Conservation (phyloP, 2,797 vertebrate genomes). For the Peromyscus melanophrys region DNA sequence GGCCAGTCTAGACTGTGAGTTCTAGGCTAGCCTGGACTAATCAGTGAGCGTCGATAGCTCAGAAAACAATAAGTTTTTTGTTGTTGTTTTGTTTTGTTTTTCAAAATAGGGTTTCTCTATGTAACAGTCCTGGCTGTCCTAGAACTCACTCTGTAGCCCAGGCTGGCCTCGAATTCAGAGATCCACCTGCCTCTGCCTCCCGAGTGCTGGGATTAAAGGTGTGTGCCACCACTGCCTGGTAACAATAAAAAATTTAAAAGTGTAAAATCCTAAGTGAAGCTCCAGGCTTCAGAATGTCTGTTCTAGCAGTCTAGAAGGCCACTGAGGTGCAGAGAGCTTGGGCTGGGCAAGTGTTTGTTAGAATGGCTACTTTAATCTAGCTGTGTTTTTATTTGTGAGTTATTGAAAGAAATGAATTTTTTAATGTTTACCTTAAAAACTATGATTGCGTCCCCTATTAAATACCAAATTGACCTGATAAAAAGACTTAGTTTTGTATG, state of each 20-base stretch:
- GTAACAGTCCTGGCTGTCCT: too few species aligned
- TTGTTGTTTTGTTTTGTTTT: too few species aligned
- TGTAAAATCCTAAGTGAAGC: neutral
- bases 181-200: too few species aligned
- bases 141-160: too few species aligned
- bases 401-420: neutral
- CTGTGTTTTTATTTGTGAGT: neutral
- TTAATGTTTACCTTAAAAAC: slow-evolving; percentile 26
- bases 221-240: too few species aligned
- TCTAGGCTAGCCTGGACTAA: neutral
- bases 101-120: too few species aligned
- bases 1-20: neutral
- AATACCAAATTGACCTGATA: slow-evolving; percentile 42
- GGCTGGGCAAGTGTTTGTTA: neutral
- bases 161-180: too few species aligned
- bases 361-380: too few species aligned
- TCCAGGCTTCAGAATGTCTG: neutral
- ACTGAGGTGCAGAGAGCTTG: neutral
- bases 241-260: neutral
- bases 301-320: too few species aligned
- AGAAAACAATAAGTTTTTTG: neutral
- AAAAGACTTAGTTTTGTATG: slow-evolving; percentile 52
- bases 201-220: too few species aligned
- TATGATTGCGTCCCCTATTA: neutral
- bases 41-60: neutral